Percentiles rank a stretch among this genome's conserved stretches.
Conservation (phyloP, 2,797 vertebrate genomes). For the Antrozous pallidus region DNA sequence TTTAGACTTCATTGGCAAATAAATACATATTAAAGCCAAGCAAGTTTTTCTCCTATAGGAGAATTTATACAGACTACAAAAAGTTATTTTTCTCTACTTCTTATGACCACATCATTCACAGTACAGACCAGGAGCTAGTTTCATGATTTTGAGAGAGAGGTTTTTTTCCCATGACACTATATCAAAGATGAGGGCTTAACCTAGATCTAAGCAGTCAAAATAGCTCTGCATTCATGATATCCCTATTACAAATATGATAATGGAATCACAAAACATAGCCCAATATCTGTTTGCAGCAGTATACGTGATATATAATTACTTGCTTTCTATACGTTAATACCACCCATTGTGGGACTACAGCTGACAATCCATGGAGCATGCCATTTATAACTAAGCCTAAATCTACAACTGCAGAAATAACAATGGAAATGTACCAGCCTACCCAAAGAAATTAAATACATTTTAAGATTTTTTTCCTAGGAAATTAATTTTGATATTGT, state of each 20-base stretch:
- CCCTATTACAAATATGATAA: conserved; percentile 2
- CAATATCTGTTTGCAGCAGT: conserved; percentile 3
- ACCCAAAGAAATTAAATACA: conserved; percentile 52
- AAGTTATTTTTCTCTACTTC: conserved; percentile 60
- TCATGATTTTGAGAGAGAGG: conserved; percentile 49
- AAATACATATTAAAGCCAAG: conserved; percentile 56
- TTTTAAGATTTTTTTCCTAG: conserved; percentile 33
- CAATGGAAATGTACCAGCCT: conserved; percentile 73
- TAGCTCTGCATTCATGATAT: neutral
- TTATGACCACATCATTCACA: conserved; percentile 43
- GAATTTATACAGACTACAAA: conserved; percentile 45
- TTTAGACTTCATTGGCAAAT: conserved; percentile 65
- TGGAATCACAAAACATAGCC: neutral
- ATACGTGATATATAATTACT: conserved; percentile 40
- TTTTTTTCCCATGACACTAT: conserved; percentile 6
- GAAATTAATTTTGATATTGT: conserved; percentile 55
- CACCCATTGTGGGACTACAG: conserved; percentile 34
- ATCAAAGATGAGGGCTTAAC: neutral
- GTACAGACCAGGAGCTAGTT: conserved; percentile 42
- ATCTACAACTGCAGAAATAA: conserved; percentile 64
- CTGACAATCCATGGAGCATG: conserved; percentile 42
- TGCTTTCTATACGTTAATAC: conserved; percentile 50
- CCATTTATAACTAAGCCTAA: conserved; percentile 65
- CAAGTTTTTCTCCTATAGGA: conserved; percentile 19
- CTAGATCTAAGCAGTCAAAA: conserved; percentile 56